Percentiles rank a stretch among this genome's conserved stretches.
Conservation (phyloP, 2,797 vertebrate species). For the Alauda arvensis region DNA sequence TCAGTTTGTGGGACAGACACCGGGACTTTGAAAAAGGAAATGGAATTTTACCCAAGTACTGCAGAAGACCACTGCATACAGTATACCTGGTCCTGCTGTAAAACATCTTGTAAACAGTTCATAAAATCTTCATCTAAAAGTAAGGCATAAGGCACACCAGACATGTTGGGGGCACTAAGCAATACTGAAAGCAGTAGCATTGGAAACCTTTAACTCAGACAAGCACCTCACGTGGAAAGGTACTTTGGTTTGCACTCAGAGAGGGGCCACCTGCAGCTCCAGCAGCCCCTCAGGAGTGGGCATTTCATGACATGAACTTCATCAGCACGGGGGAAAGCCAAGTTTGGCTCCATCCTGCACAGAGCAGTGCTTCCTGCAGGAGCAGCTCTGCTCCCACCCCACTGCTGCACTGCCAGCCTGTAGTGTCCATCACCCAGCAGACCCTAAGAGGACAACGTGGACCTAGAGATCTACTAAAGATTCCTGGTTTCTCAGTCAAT, state of each 20-base stretch:
- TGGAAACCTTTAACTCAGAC: constrained; percentile 53
- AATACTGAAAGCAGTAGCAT: constrained; percentile 61
- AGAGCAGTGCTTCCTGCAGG: constrained; percentile 5
- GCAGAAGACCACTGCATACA: constrained; percentile 68
- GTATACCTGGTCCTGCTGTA: constrained; percentile 72
- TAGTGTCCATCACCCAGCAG: constrained; percentile 41
- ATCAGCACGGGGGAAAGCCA: constrained; percentile 36
- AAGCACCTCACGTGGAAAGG: constrained; percentile 66
- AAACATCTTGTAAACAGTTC: constrained; percentile 79
- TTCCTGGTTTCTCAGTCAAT: constrained; percentile 54
- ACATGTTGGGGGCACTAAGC: constrained; percentile 74
- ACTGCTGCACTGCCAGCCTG: constrained; percentile 24
- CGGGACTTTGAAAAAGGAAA: constrained; percentile 58
- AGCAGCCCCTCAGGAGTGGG: neutral
- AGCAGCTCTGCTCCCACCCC: constrained; percentile 38
- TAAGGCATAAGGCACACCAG: constrained; percentile 82
- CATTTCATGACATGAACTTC: neutral
- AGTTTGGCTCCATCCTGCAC: constrained; percentile 27
- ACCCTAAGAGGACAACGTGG: constrained; percentile 30
- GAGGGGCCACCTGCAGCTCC: constrained; percentile 53
- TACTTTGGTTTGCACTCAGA: constrained; percentile 61
- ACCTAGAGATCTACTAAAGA: constrained; percentile 34
- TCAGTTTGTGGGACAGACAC: constrained; percentile 44
- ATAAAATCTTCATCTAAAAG: constrained; percentile 75
- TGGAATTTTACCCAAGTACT: constrained; percentile 71